phyloP scores from a whole-genome alignment of 2,113 vertebrate species.

The Porphyrio hochstetteri region DNA sequence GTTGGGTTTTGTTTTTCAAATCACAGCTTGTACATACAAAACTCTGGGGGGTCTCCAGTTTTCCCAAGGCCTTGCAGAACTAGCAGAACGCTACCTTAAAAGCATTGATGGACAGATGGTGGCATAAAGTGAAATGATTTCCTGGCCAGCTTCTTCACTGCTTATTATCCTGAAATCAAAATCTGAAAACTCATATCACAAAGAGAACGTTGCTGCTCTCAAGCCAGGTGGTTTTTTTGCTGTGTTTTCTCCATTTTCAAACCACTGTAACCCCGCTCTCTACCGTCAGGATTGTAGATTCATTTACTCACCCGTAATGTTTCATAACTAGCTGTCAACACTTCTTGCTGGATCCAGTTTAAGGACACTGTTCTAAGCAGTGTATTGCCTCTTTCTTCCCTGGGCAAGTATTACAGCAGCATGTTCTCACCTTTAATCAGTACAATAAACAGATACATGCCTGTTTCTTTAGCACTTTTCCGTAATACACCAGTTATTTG shows the following conservation, averaged over 20 bases:
- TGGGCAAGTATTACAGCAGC: neutral
- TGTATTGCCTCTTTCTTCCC: neutral
- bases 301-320: neutral
- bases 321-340: neutral
- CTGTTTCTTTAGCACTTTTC: neutral
- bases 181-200: accelerated
- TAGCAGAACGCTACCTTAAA: neutral
- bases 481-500: neutral
- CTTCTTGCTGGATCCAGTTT: neutral
- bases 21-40: neutral
- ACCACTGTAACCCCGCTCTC: neutral
- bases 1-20: neutral
- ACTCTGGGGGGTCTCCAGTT: neutral
- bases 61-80: neutral
- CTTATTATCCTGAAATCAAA: neutral
- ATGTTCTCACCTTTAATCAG: neutral
- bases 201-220: neutral
- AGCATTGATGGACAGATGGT: neutral
- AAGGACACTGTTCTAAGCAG: neutral
- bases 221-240: neutral
- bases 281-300: neutral
- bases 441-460: neutral
- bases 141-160: neutral
- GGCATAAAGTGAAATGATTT: neutral
- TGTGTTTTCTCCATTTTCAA: neutral